Base-by-base conservation (phyloP, 2,888 invertebrate genomes). In the Lottia gigantea region DNA sequence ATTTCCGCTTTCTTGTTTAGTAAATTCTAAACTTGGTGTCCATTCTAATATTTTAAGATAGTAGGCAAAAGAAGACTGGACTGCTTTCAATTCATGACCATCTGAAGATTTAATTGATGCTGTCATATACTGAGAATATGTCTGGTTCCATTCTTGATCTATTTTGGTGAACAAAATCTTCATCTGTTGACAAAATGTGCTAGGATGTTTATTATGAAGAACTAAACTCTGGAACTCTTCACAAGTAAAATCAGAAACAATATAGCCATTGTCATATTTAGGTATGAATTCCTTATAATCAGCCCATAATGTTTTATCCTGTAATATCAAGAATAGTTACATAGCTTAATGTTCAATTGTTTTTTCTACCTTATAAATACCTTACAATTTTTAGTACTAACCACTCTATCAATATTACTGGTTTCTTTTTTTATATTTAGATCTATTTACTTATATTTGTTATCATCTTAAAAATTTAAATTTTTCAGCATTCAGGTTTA, bases 11-110 rank as follows among this genome's bases (percentile, higher is more conserved):
- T 67, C 45, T 62, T 66, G 25, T n/a, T 15, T 47, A n/a, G 74
- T 74, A 16, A 55, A 31, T 71, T 78, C 68, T 16, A 76, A 40
- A 0, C 81, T 81, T 14, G 86, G 87, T 26, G 86, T 68, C 87
- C 87, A 87, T 14, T 71, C 66, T 16, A 78, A 63, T 2, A 74
- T 75, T 55, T 76, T 74, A 46, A 87, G 75, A 61, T 78, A 66
- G 23, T 85, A 78, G 68, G 80, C 78, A 68, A 87, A 85, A 0
- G 87, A 85, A 0, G 85, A 80, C 12, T 78, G 78, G 4, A 78
- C 77, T 6, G 81, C 79, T 19, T 73, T 66, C 8, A 82, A 70
- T 1, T 46, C 66, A 16, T 74, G 73, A 12, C 76, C 78, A 47
- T 77, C 77, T 26, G 71, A 73, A n/a, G 74, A 74, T 16, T 73